Evolutionary conservation across 2,888 invertebrate species (phyloP).

Genomic region (Cactoblastis cactorum): DNA sequence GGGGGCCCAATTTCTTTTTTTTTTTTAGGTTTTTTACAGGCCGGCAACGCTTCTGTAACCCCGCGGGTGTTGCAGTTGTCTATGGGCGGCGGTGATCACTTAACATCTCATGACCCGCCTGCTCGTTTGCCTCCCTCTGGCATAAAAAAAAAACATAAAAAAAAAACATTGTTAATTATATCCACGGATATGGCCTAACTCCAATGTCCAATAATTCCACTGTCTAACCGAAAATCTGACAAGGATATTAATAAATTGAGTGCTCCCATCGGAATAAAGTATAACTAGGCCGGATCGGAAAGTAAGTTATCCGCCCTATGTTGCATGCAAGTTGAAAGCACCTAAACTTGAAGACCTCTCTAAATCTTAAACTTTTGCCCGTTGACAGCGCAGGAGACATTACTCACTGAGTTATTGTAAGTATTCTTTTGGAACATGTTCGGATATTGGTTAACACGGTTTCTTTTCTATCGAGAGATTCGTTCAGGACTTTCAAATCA

Average conservation of each 20-base stretch:
- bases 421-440: constrained; percentile 30
- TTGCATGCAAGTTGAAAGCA: constrained; percentile 33
- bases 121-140: too few relatives aligned
- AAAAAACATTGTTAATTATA: background rate
- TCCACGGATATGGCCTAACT: too few relatives aligned
- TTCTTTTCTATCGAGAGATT: background rate
- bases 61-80: too few relatives aligned
- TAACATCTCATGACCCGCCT: too few relatives aligned
- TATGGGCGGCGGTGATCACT: too few relatives aligned
- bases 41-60: too few relatives aligned
- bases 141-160: too few relatives aligned
- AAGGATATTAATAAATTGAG: background rate
- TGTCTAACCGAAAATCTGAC: background rate
- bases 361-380: constrained; percentile 56
- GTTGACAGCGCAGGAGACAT: constrained; percentile 48
- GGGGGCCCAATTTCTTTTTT: too few relatives aligned
- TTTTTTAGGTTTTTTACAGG: too few relatives aligned
- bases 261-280: constrained; percentile 37
- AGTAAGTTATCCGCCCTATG: constrained; percentile 18
- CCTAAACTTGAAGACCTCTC: constrained; percentile 48
- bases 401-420: constrained; percentile 37
- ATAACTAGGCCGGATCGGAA: constrained; percentile 27
- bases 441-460: constrained; percentile 6
- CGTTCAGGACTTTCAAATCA: too few relatives aligned
- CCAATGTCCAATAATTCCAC: background rate